Conservation (phyloP, 2,797 vertebrate genomes). For the Hoplostethus atlanticus region DNA sequence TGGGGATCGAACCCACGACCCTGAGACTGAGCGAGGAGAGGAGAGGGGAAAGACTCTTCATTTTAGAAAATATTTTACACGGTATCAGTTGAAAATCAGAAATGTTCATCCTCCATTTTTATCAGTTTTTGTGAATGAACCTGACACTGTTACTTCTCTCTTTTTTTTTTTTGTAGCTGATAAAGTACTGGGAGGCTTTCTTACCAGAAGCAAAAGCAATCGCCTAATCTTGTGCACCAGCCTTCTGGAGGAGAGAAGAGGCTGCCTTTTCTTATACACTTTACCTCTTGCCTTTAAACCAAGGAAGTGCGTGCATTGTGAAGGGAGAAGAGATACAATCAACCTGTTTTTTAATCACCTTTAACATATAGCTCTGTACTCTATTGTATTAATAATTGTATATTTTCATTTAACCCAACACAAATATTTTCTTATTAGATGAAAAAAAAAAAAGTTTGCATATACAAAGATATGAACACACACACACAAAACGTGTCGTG, state of each 20-base stretch:
- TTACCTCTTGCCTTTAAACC: constrained; percentile 89
- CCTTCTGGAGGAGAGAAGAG: constrained; percentile 52
- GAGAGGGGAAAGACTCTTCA: too few relatives aligned
- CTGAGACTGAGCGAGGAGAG: too few relatives aligned
- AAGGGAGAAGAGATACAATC: constrained; percentile 82
- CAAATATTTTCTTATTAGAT: constrained; percentile 94
- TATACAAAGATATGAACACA: constrained; percentile 57
- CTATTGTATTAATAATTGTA: constrained; percentile 86
- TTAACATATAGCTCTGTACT: constrained; percentile 82
- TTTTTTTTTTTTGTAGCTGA: constrained; percentile 83
- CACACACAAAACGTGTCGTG: constrained; percentile 23
- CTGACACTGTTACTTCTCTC: neutral
- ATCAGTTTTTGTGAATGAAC: neutral
- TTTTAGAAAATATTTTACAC: too few relatives aligned
- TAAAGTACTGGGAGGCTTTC: constrained; percentile 99
- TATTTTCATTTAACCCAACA: constrained; percentile 91
- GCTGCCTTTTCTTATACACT: constrained; percentile 90
- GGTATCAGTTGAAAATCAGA: neutral
- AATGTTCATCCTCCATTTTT: neutral
- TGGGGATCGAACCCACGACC: too few relatives aligned
- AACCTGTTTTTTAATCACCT: constrained; percentile 76
- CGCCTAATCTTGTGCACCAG: constrained; percentile 84
- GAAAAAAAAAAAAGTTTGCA: constrained; percentile 61
- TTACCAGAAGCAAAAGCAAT: constrained; percentile 98
- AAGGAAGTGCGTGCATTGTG: constrained; percentile 74